phyloP scores from a whole-genome alignment of 2,113 vertebrate species.

The Ovis aries region DNA sequence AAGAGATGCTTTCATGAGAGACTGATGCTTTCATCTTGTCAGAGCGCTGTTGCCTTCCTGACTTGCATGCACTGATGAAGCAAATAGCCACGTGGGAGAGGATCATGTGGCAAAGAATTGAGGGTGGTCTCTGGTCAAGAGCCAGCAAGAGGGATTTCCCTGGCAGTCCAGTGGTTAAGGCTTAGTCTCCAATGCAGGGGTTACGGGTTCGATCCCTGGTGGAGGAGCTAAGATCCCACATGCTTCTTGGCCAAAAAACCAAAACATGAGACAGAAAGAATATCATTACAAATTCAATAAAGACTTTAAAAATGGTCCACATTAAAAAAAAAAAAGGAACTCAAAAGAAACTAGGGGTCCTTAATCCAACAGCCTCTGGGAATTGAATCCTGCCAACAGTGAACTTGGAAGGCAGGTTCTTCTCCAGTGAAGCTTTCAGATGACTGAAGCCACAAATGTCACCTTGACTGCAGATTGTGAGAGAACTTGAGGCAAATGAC shows the following conservation, averaged over 20 bases:
- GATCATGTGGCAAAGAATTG: rapidly evolving
- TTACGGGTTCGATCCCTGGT: neutral
- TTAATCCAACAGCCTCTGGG: neutral
- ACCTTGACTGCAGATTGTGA: neutral
- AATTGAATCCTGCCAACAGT: neutral
- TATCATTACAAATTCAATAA: neutral
- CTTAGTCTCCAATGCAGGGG: neutral
- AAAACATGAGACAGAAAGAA: neutral
- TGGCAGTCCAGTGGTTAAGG: neutral
- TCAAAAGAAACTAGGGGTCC: neutral
- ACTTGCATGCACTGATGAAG: neutral
- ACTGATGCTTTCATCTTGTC: neutral
- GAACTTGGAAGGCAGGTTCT: neutral
- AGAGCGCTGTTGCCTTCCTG: neutral
- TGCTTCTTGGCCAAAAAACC: neutral
- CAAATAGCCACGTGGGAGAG: neutral
- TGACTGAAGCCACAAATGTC: neutral
- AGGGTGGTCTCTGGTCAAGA: neutral
- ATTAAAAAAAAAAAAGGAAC: neutral
- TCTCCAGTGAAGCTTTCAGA: neutral
- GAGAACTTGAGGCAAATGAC: neutral
- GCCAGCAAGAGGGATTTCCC: neutral
- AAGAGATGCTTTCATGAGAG: neutral
- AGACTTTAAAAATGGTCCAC: neutral
- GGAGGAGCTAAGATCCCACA: neutral